Evolutionary conservation across 2,888 invertebrate genomes (phyloP).

Genomic region (Hyppa rectilinea): DNA sequence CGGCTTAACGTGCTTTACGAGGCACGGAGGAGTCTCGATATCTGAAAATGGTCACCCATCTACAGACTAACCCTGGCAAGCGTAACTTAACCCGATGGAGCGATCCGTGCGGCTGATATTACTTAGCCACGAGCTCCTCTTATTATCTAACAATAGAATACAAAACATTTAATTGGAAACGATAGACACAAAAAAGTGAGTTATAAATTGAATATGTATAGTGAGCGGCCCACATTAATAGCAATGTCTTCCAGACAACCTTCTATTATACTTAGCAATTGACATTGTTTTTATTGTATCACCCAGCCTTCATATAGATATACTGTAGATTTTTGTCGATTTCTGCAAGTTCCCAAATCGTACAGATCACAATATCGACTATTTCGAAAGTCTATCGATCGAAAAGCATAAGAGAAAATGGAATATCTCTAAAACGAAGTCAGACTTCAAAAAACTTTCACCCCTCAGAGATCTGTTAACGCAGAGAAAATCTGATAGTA

Average conservation of each 20-base stretch:
- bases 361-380: too few relatives aligned
- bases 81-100: too few relatives aligned
- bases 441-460: background rate
- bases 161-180: background rate
- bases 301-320: background rate
- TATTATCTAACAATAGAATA: background rate
- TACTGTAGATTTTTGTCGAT: too few relatives aligned
- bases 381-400: background rate
- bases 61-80: too few relatives aligned
- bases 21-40: too few relatives aligned
- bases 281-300: constrained; percentile 14
- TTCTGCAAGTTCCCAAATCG: too few relatives aligned
- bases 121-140: too few relatives aligned
- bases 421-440: background rate
- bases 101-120: too few relatives aligned
- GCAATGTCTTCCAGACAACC: constrained; percentile 44
- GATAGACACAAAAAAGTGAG: background rate
- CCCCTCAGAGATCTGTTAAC: background rate
- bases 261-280: constrained; percentile 5
- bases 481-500: background rate
- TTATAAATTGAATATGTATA: constrained; percentile 34
- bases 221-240: background rate
- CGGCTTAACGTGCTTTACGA: too few relatives aligned
- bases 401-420: background rate
- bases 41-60: too few relatives aligned